Percentiles rank a stretch among this genome's conserved stretches.
These are phyloP conservation scores for Amblyjoppa fuscipennis DNA, from an alignment of 2,888 invertebrate genomes.

Conservation along the genomic window DNA sequence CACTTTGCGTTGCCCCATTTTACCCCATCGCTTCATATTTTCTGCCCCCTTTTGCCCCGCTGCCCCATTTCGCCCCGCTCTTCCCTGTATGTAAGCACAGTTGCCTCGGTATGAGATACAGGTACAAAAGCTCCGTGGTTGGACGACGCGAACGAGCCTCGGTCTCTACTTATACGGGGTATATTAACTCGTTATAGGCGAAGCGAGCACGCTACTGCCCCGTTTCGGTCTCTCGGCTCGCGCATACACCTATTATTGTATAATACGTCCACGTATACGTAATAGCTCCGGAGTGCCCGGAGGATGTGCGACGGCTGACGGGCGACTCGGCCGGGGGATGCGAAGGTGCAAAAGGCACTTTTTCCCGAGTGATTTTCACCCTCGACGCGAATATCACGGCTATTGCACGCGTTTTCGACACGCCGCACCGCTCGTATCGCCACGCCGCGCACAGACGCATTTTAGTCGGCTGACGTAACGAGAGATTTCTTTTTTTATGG, in stretches of 20 bases:
- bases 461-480: not conserved
- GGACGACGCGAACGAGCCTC: slow-evolving; percentile 48
- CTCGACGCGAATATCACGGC: not conserved
- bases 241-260: slow-evolving; percentile 59
- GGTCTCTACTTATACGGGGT: slow-evolving; percentile 45
- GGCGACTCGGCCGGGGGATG: not conserved
- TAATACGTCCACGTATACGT: not conserved
- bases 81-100: not conserved
- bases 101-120: slow-evolving; percentile 1
- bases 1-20: no score
- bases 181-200: slow-evolving; percentile 59
- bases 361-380: slow-evolving; percentile 27
- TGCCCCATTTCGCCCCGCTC: no score
- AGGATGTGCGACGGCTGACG: slow-evolving; percentile 50
- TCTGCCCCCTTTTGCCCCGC: not conserved
- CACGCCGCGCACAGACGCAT: not conserved
- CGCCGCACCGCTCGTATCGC: not conserved
- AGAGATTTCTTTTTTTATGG: not conserved
- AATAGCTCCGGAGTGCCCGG: slow-evolving; percentile 53
- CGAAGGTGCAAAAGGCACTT: slow-evolving; percentile 12
- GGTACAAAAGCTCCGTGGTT: slow-evolving; percentile 3
- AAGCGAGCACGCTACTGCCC: slow-evolving; percentile 14
- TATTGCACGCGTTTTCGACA: slow-evolving; percentile 23
- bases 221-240: slow-evolving; percentile 33
- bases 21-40: no score